Base-by-base conservation (phyloP, 2,888 invertebrate genomes). In the Galerucella nymphaeae region DNA sequence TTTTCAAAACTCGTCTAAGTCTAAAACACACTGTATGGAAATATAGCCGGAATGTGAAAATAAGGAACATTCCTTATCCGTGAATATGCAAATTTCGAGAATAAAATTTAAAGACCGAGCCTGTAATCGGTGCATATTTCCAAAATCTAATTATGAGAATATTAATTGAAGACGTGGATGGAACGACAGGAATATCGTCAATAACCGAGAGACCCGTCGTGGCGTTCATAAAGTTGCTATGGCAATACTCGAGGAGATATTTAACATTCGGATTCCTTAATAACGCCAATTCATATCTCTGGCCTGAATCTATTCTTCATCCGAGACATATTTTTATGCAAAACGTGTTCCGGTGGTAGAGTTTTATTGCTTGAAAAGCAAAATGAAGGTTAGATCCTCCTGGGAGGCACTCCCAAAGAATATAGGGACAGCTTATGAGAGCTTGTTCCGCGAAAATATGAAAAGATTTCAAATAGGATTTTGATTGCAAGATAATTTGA, bases 261-360 rank as follows among this genome's bases (percentile, higher is more conserved):
- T 83, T 82, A 83, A 83, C 83, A 83, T 84, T 84, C 84, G 81
- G 82, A 84, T 84, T 82, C 78, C 81, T 80, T 82, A 82, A 82
- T 83, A 83, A 84, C 82, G 80, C 82, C 84, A 83, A 85, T 85
- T 84, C 84, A 85, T 85, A 84, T 84, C 82, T 83, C 79, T 76
- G 80, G 81, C 76, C 77, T 76, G 79, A 80, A 83, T 83, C 81
- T 79, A 81, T 80, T 80, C 82, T 81, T 82, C 80, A 83, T 82
- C 81, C 79, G 80, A 76, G 83, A 84, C 84, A 85, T 85, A 85
- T 85, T 85, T 85, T 85, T 84, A 85, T 85, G 85, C 85, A 85
- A 85, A 85, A 83, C 84, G 82, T 83, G 85, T 85, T 84, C 84
- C 84, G 82, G 83, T 80, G 78, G 82, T 83, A 82, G 84, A 83